Percentiles rank a stretch among this genome's conserved stretches.
phyloP scores from a whole-genome alignment of 2,113 vertebrate genomes.

The Cichladusa arquata region DNA sequence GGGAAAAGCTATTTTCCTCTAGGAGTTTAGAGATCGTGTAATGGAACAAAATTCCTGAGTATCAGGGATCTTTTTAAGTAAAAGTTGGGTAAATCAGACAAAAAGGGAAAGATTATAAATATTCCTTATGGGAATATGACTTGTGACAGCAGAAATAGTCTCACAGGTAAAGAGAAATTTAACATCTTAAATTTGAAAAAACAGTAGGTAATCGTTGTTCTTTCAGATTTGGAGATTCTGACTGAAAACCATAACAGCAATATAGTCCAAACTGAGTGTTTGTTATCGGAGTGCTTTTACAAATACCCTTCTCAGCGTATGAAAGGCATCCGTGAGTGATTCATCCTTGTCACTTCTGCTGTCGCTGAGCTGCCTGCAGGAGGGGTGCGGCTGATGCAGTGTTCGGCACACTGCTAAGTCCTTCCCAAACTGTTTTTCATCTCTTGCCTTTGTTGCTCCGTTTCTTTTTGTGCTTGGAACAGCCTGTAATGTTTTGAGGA shows the following conservation, averaged over 20 bases:
- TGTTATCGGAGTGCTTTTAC: not conserved
- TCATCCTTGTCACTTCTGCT: not conserved
- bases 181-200: not conserved
- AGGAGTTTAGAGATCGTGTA: not conserved
- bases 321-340: not conserved
- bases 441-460: not conserved
- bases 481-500: not conserved
- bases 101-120: not conserved
- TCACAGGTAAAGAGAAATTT: not conserved
- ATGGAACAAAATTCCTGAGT: not conserved
- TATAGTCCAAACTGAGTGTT: not conserved
- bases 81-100: not conserved
- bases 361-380: not conserved
- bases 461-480: not conserved
- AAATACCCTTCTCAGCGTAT: not conserved
- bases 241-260: not conserved
- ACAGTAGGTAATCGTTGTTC: not conserved
- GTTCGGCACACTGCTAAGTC: fast-evolving
- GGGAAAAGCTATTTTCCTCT: not conserved
- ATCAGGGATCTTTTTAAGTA: not conserved
- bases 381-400: not conserved
- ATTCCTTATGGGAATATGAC: not conserved
- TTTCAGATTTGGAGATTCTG: not conserved
- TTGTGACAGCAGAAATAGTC: not conserved
- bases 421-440: not conserved